A percentile compares a stretch with the other conserved stretches of the same genome.
phyloP scores from a whole-genome alignment of 2,888 invertebrate species.

The Molanna angustata region DNA sequence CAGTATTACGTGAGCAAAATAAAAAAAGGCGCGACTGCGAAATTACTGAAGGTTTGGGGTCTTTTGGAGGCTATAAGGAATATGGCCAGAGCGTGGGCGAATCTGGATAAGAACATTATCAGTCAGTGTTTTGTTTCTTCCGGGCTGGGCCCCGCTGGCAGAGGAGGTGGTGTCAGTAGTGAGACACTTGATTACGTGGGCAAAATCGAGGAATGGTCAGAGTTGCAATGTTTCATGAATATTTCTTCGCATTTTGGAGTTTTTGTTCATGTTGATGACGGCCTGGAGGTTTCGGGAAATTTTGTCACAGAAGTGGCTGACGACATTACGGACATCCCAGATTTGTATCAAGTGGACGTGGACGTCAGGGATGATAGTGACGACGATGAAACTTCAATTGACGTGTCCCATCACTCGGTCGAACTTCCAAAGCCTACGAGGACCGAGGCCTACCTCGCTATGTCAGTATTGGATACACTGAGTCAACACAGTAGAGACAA shows the following conservation, averaged over 20 bases:
- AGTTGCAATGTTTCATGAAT: constrained; percentile 15
- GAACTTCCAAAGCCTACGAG: constrained; percentile 10
- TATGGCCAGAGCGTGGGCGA: constrained; percentile 8
- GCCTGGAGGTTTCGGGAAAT: constrained; percentile 6
- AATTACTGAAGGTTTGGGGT: constrained; percentile 6
- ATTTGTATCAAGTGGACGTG: neutral
- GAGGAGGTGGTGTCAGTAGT: neutral
- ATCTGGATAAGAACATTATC: constrained; percentile 2
- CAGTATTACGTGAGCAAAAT: constrained; percentile 10
- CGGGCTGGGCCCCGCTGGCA: neutral
- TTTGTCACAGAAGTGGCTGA: constrained; percentile 12
- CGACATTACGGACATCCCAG: neutral
- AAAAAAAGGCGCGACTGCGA: constrained; percentile 9
- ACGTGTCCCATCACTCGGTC: neutral
- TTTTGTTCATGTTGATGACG: constrained; percentile 12
- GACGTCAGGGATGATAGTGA: constrained; percentile 6
- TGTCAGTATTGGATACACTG: constrained; percentile 11
- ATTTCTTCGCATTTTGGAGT: constrained; percentile 1
- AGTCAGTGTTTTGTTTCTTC: constrained; percentile 4
- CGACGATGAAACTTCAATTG: neutral
- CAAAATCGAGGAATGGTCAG: constrained; percentile 15
- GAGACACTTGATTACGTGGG: neutral
- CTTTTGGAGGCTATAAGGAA: constrained; percentile 9
- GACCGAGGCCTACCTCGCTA: constrained; percentile 13
- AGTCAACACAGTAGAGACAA: constrained; percentile 3